These are phyloP conservation scores for Euzophera pinguis DNA, from an alignment of 2,888 invertebrate genomes.

Conservation along the genomic window DNA sequence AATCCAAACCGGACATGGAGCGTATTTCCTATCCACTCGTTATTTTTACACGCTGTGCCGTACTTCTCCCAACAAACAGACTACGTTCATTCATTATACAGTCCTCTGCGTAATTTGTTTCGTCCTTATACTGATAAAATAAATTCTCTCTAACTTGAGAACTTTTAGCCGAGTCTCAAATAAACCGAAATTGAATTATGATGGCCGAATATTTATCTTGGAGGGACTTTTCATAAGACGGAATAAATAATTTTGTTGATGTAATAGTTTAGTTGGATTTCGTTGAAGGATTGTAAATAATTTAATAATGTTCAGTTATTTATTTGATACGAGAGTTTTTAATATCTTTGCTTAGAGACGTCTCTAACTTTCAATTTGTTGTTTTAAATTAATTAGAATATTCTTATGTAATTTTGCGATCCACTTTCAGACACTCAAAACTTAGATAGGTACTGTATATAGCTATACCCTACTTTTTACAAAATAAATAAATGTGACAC, in stretches of 20 bases:
- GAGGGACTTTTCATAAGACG: constrained; percentile 1
- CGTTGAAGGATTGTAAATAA: neutral
- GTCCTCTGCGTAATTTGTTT: constrained; percentile 15
- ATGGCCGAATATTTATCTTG: constrained; percentile 14
- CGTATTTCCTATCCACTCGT: neutral
- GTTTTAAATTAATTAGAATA: too few species aligned
- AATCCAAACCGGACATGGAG: neutral
- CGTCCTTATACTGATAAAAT: constrained; percentile 14
- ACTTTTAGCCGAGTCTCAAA: constrained; percentile 10
- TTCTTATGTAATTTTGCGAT: too few species aligned
- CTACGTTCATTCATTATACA: constrained; percentile 15
- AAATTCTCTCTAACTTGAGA: constrained; percentile 13
- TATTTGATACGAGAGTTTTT: too few species aligned
- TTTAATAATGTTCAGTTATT: too few species aligned
- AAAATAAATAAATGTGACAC: too few species aligned
- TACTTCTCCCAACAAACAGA: constrained; percentile 9
- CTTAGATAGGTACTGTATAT: too few species aligned
- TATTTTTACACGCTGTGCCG: neutral
- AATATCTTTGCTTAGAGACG: too few species aligned
- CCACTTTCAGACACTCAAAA: too few species aligned
- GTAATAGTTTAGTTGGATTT: neutral
- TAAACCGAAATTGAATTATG: constrained; percentile 15
- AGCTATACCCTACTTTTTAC: too few species aligned
- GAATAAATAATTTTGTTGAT: constrained; percentile 8
- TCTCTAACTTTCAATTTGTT: too few species aligned